These are phyloP conservation scores for Silurus asotus DNA, from an alignment of 2,113 vertebrate species.

Conservation along the genomic window DNA sequence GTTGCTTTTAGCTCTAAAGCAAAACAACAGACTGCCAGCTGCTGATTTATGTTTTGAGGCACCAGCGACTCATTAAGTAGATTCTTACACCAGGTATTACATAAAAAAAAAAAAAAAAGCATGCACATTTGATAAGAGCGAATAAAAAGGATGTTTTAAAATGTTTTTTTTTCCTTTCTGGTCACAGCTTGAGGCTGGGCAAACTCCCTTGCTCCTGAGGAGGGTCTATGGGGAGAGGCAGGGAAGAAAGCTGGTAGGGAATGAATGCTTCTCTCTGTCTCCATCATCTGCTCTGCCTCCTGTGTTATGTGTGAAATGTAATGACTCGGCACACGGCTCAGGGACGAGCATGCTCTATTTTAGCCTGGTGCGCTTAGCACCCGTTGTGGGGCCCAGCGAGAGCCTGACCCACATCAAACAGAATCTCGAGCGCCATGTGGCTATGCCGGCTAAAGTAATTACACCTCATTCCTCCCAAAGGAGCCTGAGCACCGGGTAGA, in stretches of 20 bases:
- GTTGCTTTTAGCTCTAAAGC: not conserved
- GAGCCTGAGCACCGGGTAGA: conserved; percentile 8
- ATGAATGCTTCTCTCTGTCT: not conserved
- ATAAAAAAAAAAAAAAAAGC: not conserved
- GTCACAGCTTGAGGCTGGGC: conserved; percentile 19
- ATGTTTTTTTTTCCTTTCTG: not conserved
- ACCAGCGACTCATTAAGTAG: not conserved
- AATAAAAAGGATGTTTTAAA: not conserved
- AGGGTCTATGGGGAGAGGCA: not conserved
- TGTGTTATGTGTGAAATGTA: conserved; percentile 45
- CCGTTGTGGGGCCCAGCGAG: conserved; percentile 15
- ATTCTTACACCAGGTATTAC: not conserved
- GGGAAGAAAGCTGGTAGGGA: conserved; percentile 7
- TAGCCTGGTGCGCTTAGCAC: conserved; percentile 28
- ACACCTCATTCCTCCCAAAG: conserved; percentile 38
- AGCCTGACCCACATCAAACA: conserved; percentile 47
- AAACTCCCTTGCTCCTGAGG: conserved; percentile 9
- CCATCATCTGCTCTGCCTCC: conserved; percentile 13
- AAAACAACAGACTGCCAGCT: not conserved
- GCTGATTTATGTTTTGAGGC: not conserved
- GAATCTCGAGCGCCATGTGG: conserved; percentile 18
- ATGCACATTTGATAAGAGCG: not conserved
- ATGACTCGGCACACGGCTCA: conserved; percentile 23
- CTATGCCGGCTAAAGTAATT: conserved; percentile 44
- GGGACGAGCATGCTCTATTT: conserved; percentile 45